A percentile compares a stretch with the other conserved stretches of the same genome.
These are phyloP conservation scores for Hirtodrosophila histrioides DNA, from an alignment of 2,888 invertebrate genomes.

Conservation along the genomic window DNA sequence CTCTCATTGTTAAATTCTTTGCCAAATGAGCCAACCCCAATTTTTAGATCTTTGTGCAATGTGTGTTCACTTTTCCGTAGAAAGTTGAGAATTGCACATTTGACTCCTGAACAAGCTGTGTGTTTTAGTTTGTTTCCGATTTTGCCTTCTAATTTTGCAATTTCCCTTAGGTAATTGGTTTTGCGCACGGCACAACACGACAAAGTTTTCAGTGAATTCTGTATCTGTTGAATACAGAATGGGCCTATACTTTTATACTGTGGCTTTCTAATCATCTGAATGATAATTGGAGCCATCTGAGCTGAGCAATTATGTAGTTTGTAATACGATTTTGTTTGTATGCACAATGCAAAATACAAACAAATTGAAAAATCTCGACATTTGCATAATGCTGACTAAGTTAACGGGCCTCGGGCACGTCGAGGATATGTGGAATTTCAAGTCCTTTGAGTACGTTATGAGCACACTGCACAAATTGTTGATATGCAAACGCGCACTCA, in stretches of 20 bases:
- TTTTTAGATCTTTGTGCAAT: background rate
- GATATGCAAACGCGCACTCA: constrained; percentile 62
- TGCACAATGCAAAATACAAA: constrained; percentile 38
- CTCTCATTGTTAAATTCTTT: constrained; percentile 7
- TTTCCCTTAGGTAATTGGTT: constrained; percentile 75
- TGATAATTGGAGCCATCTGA: constrained; percentile 24
- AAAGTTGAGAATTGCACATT: background rate
- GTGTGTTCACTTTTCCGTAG: background rate
- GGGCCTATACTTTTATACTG: too few species aligned
- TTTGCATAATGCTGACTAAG: constrained; percentile 67
- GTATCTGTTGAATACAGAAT: constrained; percentile 4
- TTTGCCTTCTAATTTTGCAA: constrained; percentile 69
- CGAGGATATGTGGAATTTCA: constrained; percentile 9
- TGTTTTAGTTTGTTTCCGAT: constrained; percentile 58
- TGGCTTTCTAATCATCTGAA: constrained; percentile 3
- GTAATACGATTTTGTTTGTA: constrained; percentile 18
- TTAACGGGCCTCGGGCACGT: constrained; percentile 34
- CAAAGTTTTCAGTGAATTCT: background rate
- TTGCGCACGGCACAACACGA: constrained; percentile 14
- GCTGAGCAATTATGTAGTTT: constrained; percentile 41
- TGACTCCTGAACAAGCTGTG: constrained; percentile 4
- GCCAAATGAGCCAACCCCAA: constrained; percentile 43
- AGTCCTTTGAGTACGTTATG: constrained; percentile 25
- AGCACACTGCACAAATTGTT: constrained; percentile 51
- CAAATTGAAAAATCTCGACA: constrained; percentile 52